Percentiles rank a stretch among this genome's conserved stretches.
These are phyloP conservation scores for Mixornis gularis DNA, from an alignment of 2,113 vertebrate species.

Conservation along the genomic window DNA sequence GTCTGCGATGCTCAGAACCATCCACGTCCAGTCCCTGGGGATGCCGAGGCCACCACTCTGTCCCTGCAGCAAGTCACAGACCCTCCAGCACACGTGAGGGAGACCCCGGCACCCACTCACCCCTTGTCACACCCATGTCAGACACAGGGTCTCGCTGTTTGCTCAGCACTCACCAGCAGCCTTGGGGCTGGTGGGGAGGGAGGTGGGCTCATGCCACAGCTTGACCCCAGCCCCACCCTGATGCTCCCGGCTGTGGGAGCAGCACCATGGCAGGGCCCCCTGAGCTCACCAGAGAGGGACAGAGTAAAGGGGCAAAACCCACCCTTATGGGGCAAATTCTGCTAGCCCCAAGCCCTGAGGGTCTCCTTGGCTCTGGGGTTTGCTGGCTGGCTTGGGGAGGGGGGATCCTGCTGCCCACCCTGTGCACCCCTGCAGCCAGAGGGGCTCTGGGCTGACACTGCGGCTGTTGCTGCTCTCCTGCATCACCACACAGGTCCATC, in stretches of 20 bases:
- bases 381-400: background rate
- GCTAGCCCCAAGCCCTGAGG: background rate
- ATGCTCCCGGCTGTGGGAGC: background rate
- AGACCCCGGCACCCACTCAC: background rate
- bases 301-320: background rate
- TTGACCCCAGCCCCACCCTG: rapidly evolving
- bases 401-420: background rate
- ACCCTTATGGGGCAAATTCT: background rate
- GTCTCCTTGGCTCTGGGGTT: background rate
- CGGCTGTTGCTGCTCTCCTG: background rate
- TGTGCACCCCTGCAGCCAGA: background rate
- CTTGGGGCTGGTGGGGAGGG: background rate
- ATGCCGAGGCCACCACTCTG: rapidly evolving
- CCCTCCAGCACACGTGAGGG: rapidly evolving
- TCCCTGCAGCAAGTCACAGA: background rate
- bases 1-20: background rate
- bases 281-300: background rate
- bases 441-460: rapidly evolving
- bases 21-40: background rate
- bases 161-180: background rate
- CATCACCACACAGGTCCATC: rapidly evolving
- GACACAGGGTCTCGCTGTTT: rapidly evolving
- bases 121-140: rapidly evolving
- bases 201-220: rapidly evolving
- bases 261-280: rapidly evolving